Evolutionary conservation across 2,888 invertebrate species (phyloP).

Genomic region (Lypha dubia): DNA sequence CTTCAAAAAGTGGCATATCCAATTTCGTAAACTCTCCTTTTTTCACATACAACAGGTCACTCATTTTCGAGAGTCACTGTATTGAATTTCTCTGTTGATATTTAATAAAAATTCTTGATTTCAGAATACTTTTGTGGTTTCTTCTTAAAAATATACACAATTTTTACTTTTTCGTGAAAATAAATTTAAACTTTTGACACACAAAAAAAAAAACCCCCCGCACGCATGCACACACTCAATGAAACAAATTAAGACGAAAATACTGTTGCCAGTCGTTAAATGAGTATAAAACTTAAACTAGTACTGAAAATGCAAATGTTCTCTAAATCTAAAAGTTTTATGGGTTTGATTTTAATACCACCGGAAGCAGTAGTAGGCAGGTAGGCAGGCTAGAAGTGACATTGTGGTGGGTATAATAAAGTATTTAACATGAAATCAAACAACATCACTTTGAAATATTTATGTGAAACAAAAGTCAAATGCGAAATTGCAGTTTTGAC

Average conservation of each 20-base stretch:
- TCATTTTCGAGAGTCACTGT: too few relatives aligned
- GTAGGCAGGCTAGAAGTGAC: background rate
- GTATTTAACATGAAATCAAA: conserved; percentile 57
- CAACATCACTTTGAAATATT: conserved; percentile 22
- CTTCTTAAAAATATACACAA: background rate
- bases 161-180: conserved; percentile 25
- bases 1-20: too few relatives aligned
- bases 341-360: conserved; percentile 4
- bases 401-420: conserved; percentile 36
- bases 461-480: background rate
- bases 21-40: too few relatives aligned
- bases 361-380: background rate
- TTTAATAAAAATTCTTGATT: too few relatives aligned
- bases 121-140: too few relatives aligned
- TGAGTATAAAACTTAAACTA: conserved; percentile 25
- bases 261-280: conserved; percentile 19
- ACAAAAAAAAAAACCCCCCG: background rate
- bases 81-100: too few relatives aligned
- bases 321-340: conserved; percentile 54
- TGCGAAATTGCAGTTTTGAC: conserved; percentile 39
- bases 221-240: background rate
- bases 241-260: conserved; percentile 21
- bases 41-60: too few relatives aligned
- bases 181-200: conserved; percentile 28
- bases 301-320: conserved; percentile 23